Conservation (phyloP, 2,888 invertebrate genomes). For the Macrosoma leucophasiata region DNA sequence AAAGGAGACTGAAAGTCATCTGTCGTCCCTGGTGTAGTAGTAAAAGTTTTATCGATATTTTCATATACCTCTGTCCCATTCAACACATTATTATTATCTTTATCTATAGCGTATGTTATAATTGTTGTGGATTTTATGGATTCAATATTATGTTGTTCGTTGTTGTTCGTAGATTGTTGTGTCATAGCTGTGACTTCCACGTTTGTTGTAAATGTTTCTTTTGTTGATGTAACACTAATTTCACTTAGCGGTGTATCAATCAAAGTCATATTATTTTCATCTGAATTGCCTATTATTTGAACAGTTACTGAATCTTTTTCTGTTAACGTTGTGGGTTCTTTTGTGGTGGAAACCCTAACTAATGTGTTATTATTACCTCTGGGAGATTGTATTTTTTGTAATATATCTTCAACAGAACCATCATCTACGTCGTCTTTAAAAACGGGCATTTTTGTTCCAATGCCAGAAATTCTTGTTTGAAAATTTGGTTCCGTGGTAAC, state of each 20-base stretch:
- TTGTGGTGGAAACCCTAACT: too few relatives aligned
- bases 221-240: too few relatives aligned
- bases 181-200: slow-evolving; percentile 1
- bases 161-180: background rate
- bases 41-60: slow-evolving; percentile 24
- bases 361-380: too few relatives aligned
- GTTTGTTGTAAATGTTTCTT: background rate
- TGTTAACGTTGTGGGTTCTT: too few relatives aligned
- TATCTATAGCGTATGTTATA: slow-evolving; percentile 8
- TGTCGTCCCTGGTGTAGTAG: slow-evolving; percentile 34
- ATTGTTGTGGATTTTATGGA: slow-evolving; percentile 14
- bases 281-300: too few relatives aligned
- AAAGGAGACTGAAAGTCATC: slow-evolving; percentile 63
- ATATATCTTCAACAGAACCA: slow-evolving; percentile 11
- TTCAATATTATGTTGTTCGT: background rate
- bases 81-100: slow-evolving; percentile 16
- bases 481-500: too few relatives aligned
- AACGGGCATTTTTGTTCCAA: slow-evolving; percentile 43
- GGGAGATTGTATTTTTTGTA: too few relatives aligned
- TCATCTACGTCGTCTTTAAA: slow-evolving; percentile 29
- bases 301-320: too few relatives aligned
- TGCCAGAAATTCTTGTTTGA: too few relatives aligned
- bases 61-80: slow-evolving; percentile 19
- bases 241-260: too few relatives aligned
- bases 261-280: too few relatives aligned